Conservation (phyloP, 2,888 invertebrate genomes). For the Ypsolopha scabrella region DNA sequence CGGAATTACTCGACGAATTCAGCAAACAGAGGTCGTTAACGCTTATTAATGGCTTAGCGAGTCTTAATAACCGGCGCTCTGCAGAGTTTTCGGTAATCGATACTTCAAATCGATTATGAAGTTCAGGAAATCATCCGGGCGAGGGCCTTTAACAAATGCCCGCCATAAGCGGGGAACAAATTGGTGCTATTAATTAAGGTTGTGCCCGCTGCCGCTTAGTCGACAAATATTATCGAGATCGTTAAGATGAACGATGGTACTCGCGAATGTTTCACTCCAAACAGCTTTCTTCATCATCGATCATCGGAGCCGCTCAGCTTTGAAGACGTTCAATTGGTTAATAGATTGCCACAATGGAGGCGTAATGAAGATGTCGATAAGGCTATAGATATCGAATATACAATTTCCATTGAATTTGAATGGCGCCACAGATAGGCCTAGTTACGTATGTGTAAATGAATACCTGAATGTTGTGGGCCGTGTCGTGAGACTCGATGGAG, state of each 20-base stretch:
- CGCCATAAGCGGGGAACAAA: conserved; percentile 66
- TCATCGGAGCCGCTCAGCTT: not conserved
- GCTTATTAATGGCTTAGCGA: conserved; percentile 42
- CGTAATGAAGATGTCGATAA: not conserved
- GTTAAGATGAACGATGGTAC: not conserved
- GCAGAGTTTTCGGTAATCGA: conserved; percentile 45
- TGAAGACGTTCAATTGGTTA: not conserved
- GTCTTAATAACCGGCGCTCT: conserved; percentile 37
- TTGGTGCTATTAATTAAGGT: conserved; percentile 63
- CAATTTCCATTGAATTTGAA: too few relatives aligned
- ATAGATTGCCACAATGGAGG: too few relatives aligned
- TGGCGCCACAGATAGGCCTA: too few relatives aligned
- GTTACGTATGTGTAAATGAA: too few relatives aligned
- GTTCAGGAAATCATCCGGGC: conserved; percentile 58
- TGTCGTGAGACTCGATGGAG: too few relatives aligned
- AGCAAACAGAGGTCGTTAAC: conserved; percentile 33
- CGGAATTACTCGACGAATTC: conserved; percentile 16
- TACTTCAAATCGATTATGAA: conserved; percentile 62
- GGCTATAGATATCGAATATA: not conserved
- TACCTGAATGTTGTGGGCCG: too few relatives aligned
- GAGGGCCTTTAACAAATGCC: conserved; percentile 62
- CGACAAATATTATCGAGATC: conserved; percentile 49
- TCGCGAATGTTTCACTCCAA: too few relatives aligned
- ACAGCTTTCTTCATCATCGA: too few relatives aligned
- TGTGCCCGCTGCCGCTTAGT: conserved; percentile 53